Percentiles rank a stretch among this genome's conserved stretches.
Conservation (phyloP, 2,113 vertebrate genomes). For the Puntigrus tetrazona region DNA sequence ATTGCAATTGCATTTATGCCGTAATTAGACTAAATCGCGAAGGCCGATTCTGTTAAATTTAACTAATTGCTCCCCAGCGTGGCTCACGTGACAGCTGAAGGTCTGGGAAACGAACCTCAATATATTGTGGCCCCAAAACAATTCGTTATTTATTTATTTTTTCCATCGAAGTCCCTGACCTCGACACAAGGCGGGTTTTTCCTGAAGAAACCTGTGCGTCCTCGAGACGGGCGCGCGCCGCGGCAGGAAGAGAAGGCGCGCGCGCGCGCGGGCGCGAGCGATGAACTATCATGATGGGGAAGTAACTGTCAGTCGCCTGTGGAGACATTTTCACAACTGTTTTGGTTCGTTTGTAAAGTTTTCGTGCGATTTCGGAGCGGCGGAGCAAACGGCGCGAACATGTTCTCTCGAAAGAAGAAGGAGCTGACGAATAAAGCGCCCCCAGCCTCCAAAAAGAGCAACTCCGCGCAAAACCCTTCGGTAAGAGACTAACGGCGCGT, state of each 20-base stretch:
- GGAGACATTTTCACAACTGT: neutral
- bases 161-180: no score
- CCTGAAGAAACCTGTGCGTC: no score
- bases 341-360: neutral
- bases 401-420: constrained; percentile 86
- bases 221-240: neutral
- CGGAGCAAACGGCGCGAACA: constrained; percentile 50
- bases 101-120: no score
- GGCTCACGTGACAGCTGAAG: no score
- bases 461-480: constrained; percentile 70
- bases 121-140: no score
- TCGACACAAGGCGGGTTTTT: no score
- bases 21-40: no score
- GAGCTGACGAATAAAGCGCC: constrained; percentile 81
- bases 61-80: no score
- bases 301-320: constrained; percentile 35
- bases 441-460: constrained; percentile 84
- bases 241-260: constrained; percentile 45
- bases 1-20: no score
- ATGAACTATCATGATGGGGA: constrained; percentile 45
- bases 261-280: neutral
- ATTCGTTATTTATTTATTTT: no score
- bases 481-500: no score
- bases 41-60: no score
- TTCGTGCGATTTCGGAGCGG: neutral